Evolutionary conservation across 2,888 invertebrate species (phyloP), one percentile per base, ranked within the genome.

Genomic region (Heterodera filipjevi): DNA sequence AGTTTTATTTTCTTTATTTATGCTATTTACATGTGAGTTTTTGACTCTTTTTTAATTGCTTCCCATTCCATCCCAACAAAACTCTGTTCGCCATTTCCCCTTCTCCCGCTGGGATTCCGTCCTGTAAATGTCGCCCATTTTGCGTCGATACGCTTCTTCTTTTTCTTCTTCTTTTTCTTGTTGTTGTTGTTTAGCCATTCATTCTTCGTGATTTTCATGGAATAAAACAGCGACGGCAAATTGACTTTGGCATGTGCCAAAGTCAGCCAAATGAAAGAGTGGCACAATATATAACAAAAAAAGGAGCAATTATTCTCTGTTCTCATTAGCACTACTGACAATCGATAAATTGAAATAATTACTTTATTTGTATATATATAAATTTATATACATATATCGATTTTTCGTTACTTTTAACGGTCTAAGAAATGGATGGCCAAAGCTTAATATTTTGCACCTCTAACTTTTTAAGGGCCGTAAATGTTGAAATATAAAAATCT

Each of bases 151-250:
- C 22, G 53, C 53, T 53, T 39, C 39, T 39, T 39, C 39, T 39
- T 12, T n/a, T n/a, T n/a, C n/a, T n/a, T n/a, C n/a, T n/a, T n/a
- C n/a, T n/a, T n/a, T n/a, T n/a, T n/a, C n/a, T n/a, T n/a, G n/a
- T n/a, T n/a, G n/a, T n/a, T n/a, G 2, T 16, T 27, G 27, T 59
- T 59, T 59, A 59, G 22, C 22, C 27, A 27, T 49, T 19, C 49
- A 8, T 49, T 27, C 27, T 59, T 59, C n/a, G 59, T 59, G 59
- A 59, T 59, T 59, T 53, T 59, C 59, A n/a, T 59, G 59, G 59
- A 59, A 59, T 59, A 59, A 59, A 59, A 59, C 3, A 27, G 59
- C 27, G 59, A 53, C 59, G 59, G 27, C 59, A 59, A 59, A 59
- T 59, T 59, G 27, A 59, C 59, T 27, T 27, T 59, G 59, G 59